phyloP scores from a whole-genome alignment of 1,140 invertebrate genomes.

The Caenorhabditis remanei region DNA sequence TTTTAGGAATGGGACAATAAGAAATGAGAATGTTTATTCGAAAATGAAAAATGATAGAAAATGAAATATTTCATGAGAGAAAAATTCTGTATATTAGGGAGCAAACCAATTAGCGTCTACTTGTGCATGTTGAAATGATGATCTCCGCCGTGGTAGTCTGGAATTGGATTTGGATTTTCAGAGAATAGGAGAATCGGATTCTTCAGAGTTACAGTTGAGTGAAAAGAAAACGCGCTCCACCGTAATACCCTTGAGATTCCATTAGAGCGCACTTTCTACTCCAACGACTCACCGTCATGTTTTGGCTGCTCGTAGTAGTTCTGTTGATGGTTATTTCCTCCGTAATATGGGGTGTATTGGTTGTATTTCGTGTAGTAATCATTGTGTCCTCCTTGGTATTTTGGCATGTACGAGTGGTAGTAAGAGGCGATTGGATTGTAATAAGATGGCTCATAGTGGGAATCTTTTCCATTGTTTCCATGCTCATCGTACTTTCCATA shows the following conservation, averaged over 20 bases:
- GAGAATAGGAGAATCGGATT: not conserved
- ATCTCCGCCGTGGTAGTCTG: conserved; percentile 34
- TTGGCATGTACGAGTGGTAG: conserved; percentile 44
- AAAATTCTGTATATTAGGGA: not conserved
- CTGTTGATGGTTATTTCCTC: conserved; percentile 10
- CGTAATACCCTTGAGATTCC: too few species aligned
- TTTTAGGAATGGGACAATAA: not conserved
- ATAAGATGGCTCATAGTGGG: conserved; percentile 20
- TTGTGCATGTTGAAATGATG: conserved; percentile 48
- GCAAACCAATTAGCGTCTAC: not conserved
- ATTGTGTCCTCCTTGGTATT: conserved; percentile 42
- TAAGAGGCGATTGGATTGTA: conserved; percentile 53
- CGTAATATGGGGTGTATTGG: conserved; percentile 47
- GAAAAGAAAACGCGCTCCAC: too few species aligned
- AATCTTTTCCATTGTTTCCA: conserved; percentile 38
- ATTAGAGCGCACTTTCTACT: too few species aligned
- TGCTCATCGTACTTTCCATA: conserved; percentile 53
- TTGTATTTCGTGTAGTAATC: conserved; percentile 55
- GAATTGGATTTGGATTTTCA: not conserved
- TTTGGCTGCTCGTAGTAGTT: conserved; percentile 51
- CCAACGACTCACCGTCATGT: not conserved
- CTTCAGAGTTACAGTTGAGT: too few species aligned
- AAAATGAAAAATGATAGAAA: not conserved
- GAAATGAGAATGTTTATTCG: conserved; percentile 12
- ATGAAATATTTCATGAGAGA: not conserved